These are phyloP conservation scores for Drosophila anomalata DNA, from an alignment of 2,888 invertebrate genomes.

Conservation along the genomic window DNA sequence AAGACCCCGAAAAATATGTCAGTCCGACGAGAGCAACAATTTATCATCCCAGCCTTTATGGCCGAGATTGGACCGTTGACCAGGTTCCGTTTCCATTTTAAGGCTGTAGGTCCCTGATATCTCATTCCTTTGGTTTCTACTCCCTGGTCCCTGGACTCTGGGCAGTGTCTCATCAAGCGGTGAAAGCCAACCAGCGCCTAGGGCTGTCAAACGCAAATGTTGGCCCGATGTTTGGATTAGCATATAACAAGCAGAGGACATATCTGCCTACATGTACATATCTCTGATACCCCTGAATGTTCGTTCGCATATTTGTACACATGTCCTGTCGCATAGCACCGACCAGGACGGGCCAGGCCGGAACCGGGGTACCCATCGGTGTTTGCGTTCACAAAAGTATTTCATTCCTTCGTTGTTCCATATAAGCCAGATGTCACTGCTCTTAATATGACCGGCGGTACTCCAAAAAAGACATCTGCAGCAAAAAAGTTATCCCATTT, in stretches of 20 bases:
- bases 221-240: slow-evolving; percentile 58
- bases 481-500: slow-evolving; percentile 37
- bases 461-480: slow-evolving; percentile 15
- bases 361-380: neutral
- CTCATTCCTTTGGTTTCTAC: slow-evolving; percentile 6
- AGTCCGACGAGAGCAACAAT: slow-evolving; percentile 45
- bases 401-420: slow-evolving; percentile 33
- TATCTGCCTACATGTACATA: slow-evolving; percentile 12
- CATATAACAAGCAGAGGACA: slow-evolving; percentile 69
- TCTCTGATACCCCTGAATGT: slow-evolving; percentile 6
- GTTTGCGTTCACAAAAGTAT: slow-evolving; percentile 23
- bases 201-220: slow-evolving; percentile 68
- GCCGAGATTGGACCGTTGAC: slow-evolving; percentile 22
- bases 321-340: slow-evolving; percentile 27
- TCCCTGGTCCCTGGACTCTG: slow-evolving; percentile 20
- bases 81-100: slow-evolving; percentile 19
- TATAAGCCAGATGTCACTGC: slow-evolving; percentile 29
- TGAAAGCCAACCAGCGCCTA: slow-evolving; percentile 49
- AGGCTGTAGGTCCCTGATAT: neutral
- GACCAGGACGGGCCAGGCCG: neutral
- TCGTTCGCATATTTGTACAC: slow-evolving; percentile 18
- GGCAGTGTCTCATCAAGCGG: slow-evolving; percentile 55
- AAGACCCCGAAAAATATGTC: slow-evolving; percentile 53
- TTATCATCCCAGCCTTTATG: slow-evolving; percentile 48
- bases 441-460: slow-evolving; percentile 16